Evolutionary conservation across 2,113 vertebrate species (phyloP).

Genomic region (Scatophagus argus): DNA sequence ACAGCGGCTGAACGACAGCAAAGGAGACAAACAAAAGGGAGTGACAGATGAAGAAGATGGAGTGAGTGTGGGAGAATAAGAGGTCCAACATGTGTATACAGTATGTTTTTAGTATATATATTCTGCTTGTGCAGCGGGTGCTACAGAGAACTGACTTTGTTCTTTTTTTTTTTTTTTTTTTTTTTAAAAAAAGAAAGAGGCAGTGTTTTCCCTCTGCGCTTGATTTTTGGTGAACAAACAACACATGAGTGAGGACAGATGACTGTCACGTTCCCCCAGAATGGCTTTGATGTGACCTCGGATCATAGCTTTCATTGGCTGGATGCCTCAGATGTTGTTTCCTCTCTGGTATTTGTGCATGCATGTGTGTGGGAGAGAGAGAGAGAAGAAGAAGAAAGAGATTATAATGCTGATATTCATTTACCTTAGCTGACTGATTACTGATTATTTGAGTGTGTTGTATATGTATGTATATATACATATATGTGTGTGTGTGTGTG

Average conservation of each 20-base stretch:
- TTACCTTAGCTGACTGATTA: slow-evolving; percentile 11
- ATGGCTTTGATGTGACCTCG: slow-evolving; percentile 59
- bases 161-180: too few species aligned
- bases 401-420: slow-evolving; percentile 12
- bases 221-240: slow-evolving; percentile 53
- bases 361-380: background rate
- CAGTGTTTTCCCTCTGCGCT: slow-evolving; percentile 29
- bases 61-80: background rate
- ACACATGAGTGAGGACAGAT: slow-evolving; percentile 52
- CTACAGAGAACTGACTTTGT: slow-evolving; percentile 7
- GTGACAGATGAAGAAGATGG: slow-evolving; percentile 4
- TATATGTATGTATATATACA: background rate
- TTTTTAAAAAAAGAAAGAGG: too few species aligned
- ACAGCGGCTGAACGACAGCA: slow-evolving; percentile 9
- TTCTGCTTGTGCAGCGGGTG: background rate
- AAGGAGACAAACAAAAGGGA: slow-evolving; percentile 5
- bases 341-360: slow-evolving; percentile 50
- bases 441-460: background rate
- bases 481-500: background rate
- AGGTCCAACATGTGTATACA: slow-evolving; percentile 27
- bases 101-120: background rate
- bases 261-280: slow-evolving; percentile 54
- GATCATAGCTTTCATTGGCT: slow-evolving; percentile 69
- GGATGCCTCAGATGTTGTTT: slow-evolving; percentile 65
- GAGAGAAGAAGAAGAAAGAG: background rate